Conservation (phyloP, 2,888 invertebrate species). For the Drosophila picticornis region DNA sequence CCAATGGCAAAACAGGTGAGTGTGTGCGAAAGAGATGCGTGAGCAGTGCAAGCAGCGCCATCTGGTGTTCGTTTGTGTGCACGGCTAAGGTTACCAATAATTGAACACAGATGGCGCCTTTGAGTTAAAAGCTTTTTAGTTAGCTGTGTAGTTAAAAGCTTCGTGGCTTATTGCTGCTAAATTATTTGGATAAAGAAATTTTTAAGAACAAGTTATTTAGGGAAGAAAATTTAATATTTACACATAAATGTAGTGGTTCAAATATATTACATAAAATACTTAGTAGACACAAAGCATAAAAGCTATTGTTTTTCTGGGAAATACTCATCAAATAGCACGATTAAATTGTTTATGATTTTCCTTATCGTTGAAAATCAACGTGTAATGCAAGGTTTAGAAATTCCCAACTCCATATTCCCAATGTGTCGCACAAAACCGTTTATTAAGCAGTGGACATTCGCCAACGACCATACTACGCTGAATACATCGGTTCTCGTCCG, state of each 20-base stretch:
- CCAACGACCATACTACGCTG: conserved; percentile 35
- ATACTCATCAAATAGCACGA: background rate
- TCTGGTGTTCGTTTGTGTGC: conserved; percentile 22
- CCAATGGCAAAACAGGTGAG: conserved; percentile 95
- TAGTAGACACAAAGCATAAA: background rate
- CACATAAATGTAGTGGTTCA: background rate
- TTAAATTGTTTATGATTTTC: background rate
- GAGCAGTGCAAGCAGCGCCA: conserved; percentile 23
- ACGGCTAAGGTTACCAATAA: background rate
- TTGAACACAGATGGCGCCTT: conserved; percentile 39
- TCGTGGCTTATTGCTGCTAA: background rate
- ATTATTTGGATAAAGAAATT: background rate
- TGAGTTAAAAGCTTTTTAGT: background rate
- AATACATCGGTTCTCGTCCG: conserved; percentile 47
- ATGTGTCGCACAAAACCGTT: background rate
- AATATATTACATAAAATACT: background rate
- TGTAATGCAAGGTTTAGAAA: background rate
- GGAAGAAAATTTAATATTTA: background rate
- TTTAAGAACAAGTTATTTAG: background rate
- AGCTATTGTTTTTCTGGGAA: background rate
- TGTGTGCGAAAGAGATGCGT: conserved; percentile 50
- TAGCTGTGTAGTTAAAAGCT: background rate
- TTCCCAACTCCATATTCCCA: conserved; percentile 5
- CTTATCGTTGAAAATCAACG: background rate
- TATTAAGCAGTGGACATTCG: background rate